Evolutionary conservation across 2,888 invertebrate species (phyloP), one percentile per base, ranked within the genome.

Genomic region (Gerris lacustris): DNA sequence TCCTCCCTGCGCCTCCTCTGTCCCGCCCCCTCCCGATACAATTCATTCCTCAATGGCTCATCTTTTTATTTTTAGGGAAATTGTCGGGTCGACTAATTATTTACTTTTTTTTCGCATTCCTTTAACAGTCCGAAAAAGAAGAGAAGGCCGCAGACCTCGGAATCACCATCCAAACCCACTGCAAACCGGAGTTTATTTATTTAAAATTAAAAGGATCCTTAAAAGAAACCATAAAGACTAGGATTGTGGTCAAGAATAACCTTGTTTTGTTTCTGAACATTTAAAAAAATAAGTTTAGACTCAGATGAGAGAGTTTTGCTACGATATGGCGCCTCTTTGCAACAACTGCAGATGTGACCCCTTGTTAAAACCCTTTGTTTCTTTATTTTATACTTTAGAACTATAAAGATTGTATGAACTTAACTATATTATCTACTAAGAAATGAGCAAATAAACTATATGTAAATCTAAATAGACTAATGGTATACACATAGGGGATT

Each of bases 41-140:
- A 69, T 64, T 63, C 69, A 66, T 47, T 47, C 67, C 67, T 70
- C 66, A 70, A 70, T 70, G 70, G 70, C 17, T 68, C 68, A 68
- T 68, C 11, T 5, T 5, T 66, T 17, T 17, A 66, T 66, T 18
- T 66, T 66, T 66, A 55, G 55, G 55, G 55, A 55, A 55, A 55
- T 55, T 55, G 55, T 55, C 11, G 55, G 55, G 55, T 9, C 55
- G 9, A 31, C 55, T 15, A 55, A 55, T 55, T 55, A 55, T 55
- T 55, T 55, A 55, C 55, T 55, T 55, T 55, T 55, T 55, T 31
- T 55, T 15, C 15, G 55, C 55, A 55, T 55, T 55, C 55, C 55
- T 55, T 55, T 55, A 55, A 11, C 55, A 11, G 31, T 31, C 31
- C 31, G 31, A 31, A 31, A 31, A 31, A 31, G 31, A 11, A 15